Conservation (phyloP, 2,888 invertebrate species). For the Orchesella flavescens region DNA sequence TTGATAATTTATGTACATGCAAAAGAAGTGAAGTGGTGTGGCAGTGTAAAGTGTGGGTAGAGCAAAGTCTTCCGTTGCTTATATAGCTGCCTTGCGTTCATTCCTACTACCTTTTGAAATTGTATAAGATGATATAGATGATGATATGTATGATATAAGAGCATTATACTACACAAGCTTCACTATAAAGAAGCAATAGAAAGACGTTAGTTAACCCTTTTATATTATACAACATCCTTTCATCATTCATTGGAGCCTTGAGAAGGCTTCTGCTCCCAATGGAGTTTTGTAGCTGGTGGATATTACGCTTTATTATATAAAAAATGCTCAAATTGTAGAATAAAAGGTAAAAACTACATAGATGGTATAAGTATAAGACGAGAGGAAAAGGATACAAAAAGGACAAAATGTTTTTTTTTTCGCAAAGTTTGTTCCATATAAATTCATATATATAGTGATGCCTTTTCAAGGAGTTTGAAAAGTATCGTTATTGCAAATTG, state of each 20-base stretch:
- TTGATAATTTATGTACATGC: slow-evolving; percentile 64
- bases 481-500: too few relatives aligned
- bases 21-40: slow-evolving; percentile 58
- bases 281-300: slow-evolving; percentile 3
- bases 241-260: slow-evolving; percentile 36
- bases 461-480: too few relatives aligned
- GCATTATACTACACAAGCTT: background rate
- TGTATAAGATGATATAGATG: background rate
- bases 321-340: background rate
- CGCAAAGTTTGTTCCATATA: too few relatives aligned
- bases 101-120: too few relatives aligned
- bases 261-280: slow-evolving; percentile 15
- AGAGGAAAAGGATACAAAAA: background rate
- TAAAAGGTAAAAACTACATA: background rate
- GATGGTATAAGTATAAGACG: background rate
- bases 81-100: too few relatives aligned
- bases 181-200: background rate
- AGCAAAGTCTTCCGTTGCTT: too few relatives aligned
- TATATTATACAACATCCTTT: slow-evolving; percentile 18
- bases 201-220: slow-evolving; percentile 25
- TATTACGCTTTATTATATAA: slow-evolving; percentile 4
- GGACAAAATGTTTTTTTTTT: too few relatives aligned
- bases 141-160: background rate
- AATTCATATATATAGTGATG: too few relatives aligned
- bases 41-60: background rate